phyloP scores from a whole-genome alignment of 2,113 vertebrate genomes.

The Oxyruncus cristatus region DNA sequence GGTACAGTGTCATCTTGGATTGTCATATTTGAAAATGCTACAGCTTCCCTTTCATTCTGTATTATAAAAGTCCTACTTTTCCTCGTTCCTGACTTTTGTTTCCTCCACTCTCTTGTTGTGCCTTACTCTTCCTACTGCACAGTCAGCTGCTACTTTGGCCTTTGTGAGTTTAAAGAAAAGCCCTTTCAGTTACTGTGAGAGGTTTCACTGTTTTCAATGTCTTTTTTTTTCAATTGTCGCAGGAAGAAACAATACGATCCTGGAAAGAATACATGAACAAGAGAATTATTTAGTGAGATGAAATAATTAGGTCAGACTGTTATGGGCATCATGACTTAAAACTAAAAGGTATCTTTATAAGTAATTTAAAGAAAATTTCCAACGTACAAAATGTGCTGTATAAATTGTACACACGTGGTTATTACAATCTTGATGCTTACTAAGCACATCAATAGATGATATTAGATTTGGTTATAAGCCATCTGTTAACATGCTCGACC shows the following conservation, averaged over 20 bases:
- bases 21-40: not conserved
- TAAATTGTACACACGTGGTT: not conserved
- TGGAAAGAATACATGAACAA: not conserved
- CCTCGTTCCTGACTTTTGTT: not conserved
- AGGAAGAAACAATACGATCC: not conserved
- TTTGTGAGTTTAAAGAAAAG: not conserved
- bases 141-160: not conserved
- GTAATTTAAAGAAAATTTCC: not conserved
- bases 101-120: not conserved
- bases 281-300: not conserved
- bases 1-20: not conserved
- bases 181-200: not conserved
- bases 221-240: not conserved
- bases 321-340: not conserved
- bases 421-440: not conserved
- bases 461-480: not conserved
- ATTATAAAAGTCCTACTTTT: not conserved
- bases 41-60: not conserved
- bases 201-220: not conserved
- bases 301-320: not conserved
- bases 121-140: not conserved
- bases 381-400: not conserved
- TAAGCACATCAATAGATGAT: not conserved
- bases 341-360: not conserved
- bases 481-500: not conserved